Evolutionary conservation across 2,888 invertebrate genomes (phyloP).

Genomic region (Baccha elongata): DNA sequence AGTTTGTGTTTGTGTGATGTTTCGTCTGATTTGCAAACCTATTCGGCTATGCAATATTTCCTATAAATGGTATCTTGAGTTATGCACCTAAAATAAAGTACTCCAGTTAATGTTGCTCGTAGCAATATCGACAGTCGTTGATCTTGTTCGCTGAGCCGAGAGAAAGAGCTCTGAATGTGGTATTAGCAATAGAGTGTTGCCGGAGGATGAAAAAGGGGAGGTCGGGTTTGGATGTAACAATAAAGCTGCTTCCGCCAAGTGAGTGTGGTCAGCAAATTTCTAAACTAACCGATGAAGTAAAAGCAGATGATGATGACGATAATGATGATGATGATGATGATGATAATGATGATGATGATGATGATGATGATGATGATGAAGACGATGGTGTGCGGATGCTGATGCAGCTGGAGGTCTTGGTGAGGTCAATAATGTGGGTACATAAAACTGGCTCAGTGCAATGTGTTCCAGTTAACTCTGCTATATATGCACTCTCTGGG

Average conservation of each 20-base stretch:
- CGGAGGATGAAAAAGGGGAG: slow-evolving; percentile 62
- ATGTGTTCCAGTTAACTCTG: slow-evolving; percentile 66
- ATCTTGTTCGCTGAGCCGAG: slow-evolving; percentile 50
- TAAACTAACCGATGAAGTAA: slow-evolving; percentile 54
- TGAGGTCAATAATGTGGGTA: slow-evolving; percentile 74
- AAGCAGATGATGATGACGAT: slow-evolving; percentile 30
- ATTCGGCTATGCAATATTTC: slow-evolving; percentile 72
- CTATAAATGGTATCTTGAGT: slow-evolving; percentile 74
- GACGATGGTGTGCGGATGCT: slow-evolving; percentile 54
- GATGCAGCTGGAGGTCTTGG: slow-evolving; percentile 67
- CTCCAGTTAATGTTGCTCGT: slow-evolving; percentile 71
- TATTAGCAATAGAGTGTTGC: slow-evolving; percentile 53
- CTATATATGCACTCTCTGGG: slow-evolving; percentile 29
- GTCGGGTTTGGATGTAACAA: slow-evolving; percentile 51
- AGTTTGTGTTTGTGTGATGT: slow-evolving; percentile 37
- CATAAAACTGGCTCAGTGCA: slow-evolving; percentile 64
- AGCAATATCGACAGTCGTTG: slow-evolving; percentile 71
- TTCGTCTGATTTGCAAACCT: slow-evolving; percentile 60
- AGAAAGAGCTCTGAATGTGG: slow-evolving; percentile 52
- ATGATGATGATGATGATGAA: slow-evolving; percentile 37
- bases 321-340: slow-evolving; percentile 38
- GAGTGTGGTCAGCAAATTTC: slow-evolving; percentile 70
- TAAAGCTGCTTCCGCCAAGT: slow-evolving; percentile 65
- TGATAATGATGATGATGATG: slow-evolving; percentile 26
- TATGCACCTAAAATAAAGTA: slow-evolving; percentile 74